These are phyloP conservation scores for Cistogaster globosa DNA, from an alignment of 2,888 invertebrate species.

Conservation along the genomic window DNA sequence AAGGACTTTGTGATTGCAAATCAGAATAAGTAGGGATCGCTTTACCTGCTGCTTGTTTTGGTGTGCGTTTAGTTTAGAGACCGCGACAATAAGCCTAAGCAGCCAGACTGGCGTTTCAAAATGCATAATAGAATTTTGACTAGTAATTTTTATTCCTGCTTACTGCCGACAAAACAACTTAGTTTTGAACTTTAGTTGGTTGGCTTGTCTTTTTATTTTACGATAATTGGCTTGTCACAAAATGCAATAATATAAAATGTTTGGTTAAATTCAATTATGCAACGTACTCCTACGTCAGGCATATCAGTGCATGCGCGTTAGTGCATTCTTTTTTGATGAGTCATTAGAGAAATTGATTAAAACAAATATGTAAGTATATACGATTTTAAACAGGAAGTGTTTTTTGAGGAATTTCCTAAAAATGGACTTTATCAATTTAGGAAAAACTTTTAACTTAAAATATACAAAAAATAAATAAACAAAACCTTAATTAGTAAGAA, in stretches of 20 bases:
- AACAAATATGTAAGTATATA: not conserved
- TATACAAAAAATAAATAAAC: not conserved
- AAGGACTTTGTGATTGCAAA: slow-evolving; percentile 42
- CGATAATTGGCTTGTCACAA: slow-evolving; percentile 47
- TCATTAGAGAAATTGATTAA: slow-evolving; percentile 19
- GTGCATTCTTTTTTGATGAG: slow-evolving; percentile 33
- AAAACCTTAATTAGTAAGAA: no score
- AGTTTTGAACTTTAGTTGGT: not conserved
- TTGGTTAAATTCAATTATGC: slow-evolving; percentile 1
- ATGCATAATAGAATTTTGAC: slow-evolving; percentile 50
- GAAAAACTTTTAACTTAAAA: not conserved
- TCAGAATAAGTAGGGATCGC: slow-evolving; percentile 26
- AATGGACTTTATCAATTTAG: not conserved
- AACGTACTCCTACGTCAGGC: slow-evolving; percentile 5
- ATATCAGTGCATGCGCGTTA: not conserved
- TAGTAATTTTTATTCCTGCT: slow-evolving; percentile 20
- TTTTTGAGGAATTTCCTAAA: slow-evolving; percentile 12
- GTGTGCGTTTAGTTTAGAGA: slow-evolving; percentile 2
- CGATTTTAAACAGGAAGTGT: slow-evolving; percentile 1
- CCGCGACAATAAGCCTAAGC: slow-evolving; percentile 52
- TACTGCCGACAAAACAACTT: not conserved
- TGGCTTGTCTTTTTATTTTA: slow-evolving; percentile 46
- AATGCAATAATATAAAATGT: slow-evolving; percentile 10
- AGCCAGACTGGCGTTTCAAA: slow-evolving; percentile 47
- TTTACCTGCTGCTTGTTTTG: slow-evolving; percentile 17